Evolutionary conservation across 2,113 vertebrate genomes (phyloP).

Genomic region (Glareola pratincola): DNA sequence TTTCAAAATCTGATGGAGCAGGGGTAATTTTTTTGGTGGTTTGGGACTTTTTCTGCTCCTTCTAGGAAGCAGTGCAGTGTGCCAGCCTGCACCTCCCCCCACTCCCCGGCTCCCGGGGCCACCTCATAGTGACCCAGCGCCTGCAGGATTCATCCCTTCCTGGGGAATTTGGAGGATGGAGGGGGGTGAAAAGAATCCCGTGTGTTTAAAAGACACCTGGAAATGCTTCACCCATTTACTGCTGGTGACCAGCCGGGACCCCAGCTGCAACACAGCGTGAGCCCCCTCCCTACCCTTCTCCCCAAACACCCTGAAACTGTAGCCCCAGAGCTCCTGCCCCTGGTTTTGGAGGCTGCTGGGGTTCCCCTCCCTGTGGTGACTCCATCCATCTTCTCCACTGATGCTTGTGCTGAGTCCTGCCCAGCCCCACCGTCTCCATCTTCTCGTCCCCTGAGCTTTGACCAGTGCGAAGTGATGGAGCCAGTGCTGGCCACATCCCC

Average conservation of each 20-base stretch:
- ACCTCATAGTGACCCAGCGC: background rate
- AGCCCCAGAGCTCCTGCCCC: background rate
- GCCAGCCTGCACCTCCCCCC: background rate
- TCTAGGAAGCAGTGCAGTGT: background rate
- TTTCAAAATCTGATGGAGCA: background rate
- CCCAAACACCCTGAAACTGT: background rate
- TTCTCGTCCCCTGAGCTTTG: background rate
- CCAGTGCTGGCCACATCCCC: accelerated
- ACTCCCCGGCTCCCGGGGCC: accelerated
- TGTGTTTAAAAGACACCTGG: background rate
- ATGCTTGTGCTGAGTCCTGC: too few relatives aligned
- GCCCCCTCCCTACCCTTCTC: background rate
- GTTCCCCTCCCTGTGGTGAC: background rate
- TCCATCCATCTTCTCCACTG: accelerated
- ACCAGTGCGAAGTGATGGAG: background rate
- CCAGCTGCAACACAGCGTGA: background rate
- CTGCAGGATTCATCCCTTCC: background rate
- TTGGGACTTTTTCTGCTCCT: background rate
- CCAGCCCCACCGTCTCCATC: background rate
- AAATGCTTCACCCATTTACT: background rate
- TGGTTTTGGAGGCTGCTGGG: background rate
- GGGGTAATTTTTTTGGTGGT: background rate
- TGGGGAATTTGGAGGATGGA: background rate
- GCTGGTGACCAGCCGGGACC: accelerated
- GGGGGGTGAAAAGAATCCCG: background rate